Conservation (phyloP, 2,888 invertebrate species). For the Rhaphigaster nebulosa region DNA sequence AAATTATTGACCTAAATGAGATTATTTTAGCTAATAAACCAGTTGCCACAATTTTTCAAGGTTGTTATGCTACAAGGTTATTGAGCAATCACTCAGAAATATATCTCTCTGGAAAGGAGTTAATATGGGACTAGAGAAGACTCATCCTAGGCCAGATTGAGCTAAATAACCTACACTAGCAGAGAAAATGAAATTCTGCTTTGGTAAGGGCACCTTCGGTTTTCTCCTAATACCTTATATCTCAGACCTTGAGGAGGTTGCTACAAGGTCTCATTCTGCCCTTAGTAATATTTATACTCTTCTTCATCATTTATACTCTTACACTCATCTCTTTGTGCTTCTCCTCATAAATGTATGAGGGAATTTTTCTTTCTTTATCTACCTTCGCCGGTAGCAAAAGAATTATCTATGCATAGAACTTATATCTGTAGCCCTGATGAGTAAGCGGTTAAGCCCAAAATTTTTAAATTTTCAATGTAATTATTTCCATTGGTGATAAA, state of each 20-base stretch:
- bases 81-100: not conserved
- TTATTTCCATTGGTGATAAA: too few species aligned
- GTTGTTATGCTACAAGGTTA: not conserved
- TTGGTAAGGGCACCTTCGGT: not conserved
- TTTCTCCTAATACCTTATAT: not conserved
- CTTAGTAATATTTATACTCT: slow-evolving; percentile 24
- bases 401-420: not conserved
- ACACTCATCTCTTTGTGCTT: not conserved
- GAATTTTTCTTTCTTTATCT: not conserved
- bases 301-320: too few species aligned
- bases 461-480: too few species aligned
- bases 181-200: slow-evolving; percentile 25
- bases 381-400: not conserved
- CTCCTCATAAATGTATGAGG: not conserved
- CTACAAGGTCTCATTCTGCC: not conserved
- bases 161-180: not conserved
- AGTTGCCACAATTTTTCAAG: not conserved
- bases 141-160: not conserved
- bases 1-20: too few species aligned
- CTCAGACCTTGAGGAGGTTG: not conserved
- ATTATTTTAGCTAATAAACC: too few species aligned
- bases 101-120: not conserved
- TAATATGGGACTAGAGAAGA: not conserved
- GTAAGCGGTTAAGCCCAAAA: too few species aligned
- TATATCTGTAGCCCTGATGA: not conserved